Evolutionary conservation across 2,113 vertebrate genomes (phyloP), one percentile per base, ranked within the genome.

Genomic region (Uropsilus gracilis): DNA sequence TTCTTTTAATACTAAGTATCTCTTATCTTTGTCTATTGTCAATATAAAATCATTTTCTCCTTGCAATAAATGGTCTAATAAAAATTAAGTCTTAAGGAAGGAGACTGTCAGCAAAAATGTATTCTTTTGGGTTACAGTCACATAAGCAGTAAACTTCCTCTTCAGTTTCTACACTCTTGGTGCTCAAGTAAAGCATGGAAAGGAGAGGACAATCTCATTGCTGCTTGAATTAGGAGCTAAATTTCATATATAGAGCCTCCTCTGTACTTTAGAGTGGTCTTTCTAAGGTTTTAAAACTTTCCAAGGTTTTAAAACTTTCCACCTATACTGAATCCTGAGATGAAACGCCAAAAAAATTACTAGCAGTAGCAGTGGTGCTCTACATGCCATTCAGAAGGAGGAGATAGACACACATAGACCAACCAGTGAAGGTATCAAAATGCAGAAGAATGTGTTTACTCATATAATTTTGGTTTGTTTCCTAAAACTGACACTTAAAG

Each of bases 41-140:
- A 42, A 22, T n/a, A 64, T 61, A 85, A 90, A 94, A 71, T 90
- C 44, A 64, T 48, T 84, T 37, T 85, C 86, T 55, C 59, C 57
- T 78, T 63, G 5, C 7, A 89, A 34, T 72, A 77, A 66, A 1
- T 73, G n/a, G 8, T 24, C 64, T 71, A 46, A 61, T 22, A 90
- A 85, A 55, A 55, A 80, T 46, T 10, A 89, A 92, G n/a, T 82
- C 71, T 90, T 53, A 24, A 57, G 68, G 28, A 90, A 92, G 30
- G 32, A 75, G 37, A 63, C 30, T 63, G 24, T 78, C 30, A 57
- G 63, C 63, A 90, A 48, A 48, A 42, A 32, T 50, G 46, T 48
- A 46, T 69, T 69, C 78, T 76, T 55, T 63, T 14, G 14, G 2
- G 50, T 20, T 12, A 4, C 1, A 3, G 22, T 55, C 80, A 64